Evolutionary conservation across 2,113 vertebrate genomes (phyloP), one percentile per base, ranked within the genome.

Genomic region (Serilophus lunatus): DNA sequence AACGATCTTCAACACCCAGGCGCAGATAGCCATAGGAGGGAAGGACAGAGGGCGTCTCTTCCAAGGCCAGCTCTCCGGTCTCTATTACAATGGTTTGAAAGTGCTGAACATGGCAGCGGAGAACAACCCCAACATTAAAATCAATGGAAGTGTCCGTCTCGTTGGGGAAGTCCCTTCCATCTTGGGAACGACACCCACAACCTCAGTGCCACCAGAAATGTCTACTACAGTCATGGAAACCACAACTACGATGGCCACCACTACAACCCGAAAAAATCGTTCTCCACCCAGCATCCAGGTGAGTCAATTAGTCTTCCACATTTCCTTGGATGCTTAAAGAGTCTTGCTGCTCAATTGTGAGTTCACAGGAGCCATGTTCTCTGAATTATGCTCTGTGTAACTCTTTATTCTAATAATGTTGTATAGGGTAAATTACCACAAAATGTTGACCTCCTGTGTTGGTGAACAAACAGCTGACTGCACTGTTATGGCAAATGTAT

Each of bases 1-100:
- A 98, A 99, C 99, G 91, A 99, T 99, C 98, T 99, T 99, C 98
- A 99, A 99, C 98, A 99, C 99, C 97, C 99, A 99, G 98, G 99
- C 99, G 76, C 99, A 99, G 89, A 99, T 99, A 98, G 99, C 99
- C 95, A 99, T 99, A 56, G 99, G 99, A 17, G 99, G 99, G 54
- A 99, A 98, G 77, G 98, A 99, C 98, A 98, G 98, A 96, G 99
- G 99, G 95, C 98, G 99, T 57, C 99, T 99, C 88, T 99, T 99
- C 97, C 99, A 99, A 98, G 99, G 99, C 86, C 99, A 99, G 95
- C 99, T 99, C 82, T 99, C 99, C 53, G 99, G 99, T 84, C 99
- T 99, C 89, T 99, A 99, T 98, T 99, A 99, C 97, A 99, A 99
- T 56, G 99, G 99, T 90, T 98, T 99, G 60, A 99, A 99, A 96